Evolutionary conservation across 1,140 invertebrate species (phyloP).

Genomic region (Philopotamus ludificatus): DNA sequence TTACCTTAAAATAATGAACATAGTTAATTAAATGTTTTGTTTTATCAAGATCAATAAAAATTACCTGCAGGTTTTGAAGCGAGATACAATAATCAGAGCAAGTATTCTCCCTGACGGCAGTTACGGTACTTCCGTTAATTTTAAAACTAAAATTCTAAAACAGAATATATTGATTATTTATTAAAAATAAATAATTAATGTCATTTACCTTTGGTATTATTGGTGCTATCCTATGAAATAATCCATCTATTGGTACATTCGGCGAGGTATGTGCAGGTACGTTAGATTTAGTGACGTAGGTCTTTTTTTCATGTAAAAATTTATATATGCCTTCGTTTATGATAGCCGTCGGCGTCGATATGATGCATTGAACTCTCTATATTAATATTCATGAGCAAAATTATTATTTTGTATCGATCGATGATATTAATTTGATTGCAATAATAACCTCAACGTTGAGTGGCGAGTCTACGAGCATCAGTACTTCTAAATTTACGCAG

Average conservation of each 20-base stretch:
- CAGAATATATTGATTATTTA: conserved; percentile 12
- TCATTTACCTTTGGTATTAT: conserved; percentile 71
- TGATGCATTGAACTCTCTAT: conserved; percentile 71
- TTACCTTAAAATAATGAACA: conserved; percentile 46
- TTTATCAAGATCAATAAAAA: neutral
- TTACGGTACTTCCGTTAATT: conserved; percentile 67
- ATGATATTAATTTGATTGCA: neutral
- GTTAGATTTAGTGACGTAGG: conserved; percentile 40
- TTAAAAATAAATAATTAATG: neutral
- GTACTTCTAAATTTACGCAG: conserved; percentile 71
- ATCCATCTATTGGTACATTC: conserved; percentile 41
- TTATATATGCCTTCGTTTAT: conserved; percentile 67
- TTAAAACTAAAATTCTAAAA: conserved; percentile 67
- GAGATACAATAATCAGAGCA: conserved; percentile 49
- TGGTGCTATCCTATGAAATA: conserved; percentile 62
- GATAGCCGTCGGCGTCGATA: conserved; percentile 66
- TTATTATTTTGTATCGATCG: neutral
- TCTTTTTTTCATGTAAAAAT: conserved; percentile 56
- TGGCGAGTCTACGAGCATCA: conserved; percentile 71
- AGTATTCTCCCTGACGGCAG: conserved; percentile 63
- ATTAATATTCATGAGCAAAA: conserved; percentile 49
- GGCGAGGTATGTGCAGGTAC: conserved; percentile 27
- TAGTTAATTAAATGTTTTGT: neutral
- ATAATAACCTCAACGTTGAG: conserved; percentile 69
- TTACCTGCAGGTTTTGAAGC: conserved; percentile 51